These are phyloP conservation scores for Urosaurus nigricauda DNA, from an alignment of 2,797 vertebrate species.

Conservation along the genomic window DNA sequence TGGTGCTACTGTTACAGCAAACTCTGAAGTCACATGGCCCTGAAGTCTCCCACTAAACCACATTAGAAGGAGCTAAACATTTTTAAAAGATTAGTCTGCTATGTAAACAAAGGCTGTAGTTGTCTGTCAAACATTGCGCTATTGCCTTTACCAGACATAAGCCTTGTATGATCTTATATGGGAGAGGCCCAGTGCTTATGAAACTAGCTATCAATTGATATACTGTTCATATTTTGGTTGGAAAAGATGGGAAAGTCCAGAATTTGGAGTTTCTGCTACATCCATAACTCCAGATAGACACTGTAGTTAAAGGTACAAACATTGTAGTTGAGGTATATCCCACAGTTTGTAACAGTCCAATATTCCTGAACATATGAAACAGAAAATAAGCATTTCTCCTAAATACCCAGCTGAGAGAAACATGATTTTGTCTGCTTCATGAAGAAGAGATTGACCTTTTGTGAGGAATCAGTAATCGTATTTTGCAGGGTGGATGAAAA, in stretches of 20 bases:
- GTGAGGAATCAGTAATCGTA: constrained; percentile 30
- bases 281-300: background rate
- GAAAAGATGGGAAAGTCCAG: background rate
- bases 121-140: background rate
- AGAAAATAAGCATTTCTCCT: constrained; percentile 25
- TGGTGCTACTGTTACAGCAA: background rate
- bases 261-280: background rate
- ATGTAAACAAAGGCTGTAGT: background rate
- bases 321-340: background rate
- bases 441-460: constrained; percentile 29
- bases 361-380: constrained; percentile 12
- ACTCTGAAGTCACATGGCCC: background rate
- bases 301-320: background rate
- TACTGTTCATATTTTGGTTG: background rate
- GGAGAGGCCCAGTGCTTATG: no score
- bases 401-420: constrained; percentile 22
- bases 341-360: constrained; percentile 2
- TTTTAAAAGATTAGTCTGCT: constrained; percentile 4
- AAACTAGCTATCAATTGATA: background rate
- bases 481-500: constrained; percentile 36
- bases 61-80: background rate
- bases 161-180: background rate
- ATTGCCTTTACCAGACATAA: background rate
- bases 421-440: constrained; percentile 14
- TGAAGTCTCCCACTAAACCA: background rate